phyloP scores from a whole-genome alignment of 2,797 vertebrate species.

The Pristis pectinata region DNA sequence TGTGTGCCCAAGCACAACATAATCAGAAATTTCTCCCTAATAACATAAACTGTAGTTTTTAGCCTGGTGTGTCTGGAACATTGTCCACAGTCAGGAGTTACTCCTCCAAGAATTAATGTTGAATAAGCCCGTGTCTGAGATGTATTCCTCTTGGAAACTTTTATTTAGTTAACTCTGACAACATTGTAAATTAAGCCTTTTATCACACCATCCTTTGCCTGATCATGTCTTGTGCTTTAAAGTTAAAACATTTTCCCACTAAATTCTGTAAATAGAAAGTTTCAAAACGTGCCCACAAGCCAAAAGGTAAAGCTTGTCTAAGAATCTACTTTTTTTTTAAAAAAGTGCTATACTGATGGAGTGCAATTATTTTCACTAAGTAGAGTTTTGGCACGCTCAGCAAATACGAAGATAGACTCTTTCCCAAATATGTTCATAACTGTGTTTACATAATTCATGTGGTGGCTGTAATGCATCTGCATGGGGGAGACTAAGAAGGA shows the following conservation, averaged over 20 bases:
- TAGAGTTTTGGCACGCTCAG: conserved; percentile 19
- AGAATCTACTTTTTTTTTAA: conserved; percentile 14
- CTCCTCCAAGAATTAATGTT: neutral
- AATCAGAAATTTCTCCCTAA: neutral
- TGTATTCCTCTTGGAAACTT: conserved; percentile 1
- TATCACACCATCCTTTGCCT: neutral
- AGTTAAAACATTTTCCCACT: neutral
- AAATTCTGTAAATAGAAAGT: conserved; percentile 30
- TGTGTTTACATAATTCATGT: conserved; percentile 26
- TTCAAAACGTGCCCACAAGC: neutral
- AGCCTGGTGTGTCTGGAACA: neutral
- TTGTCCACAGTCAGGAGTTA: neutral
- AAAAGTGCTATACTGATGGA: neutral
- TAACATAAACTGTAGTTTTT: neutral
- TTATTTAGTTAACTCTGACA: conserved; percentile 28
- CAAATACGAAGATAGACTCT: conserved; percentile 14
- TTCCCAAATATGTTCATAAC: conserved; percentile 32
- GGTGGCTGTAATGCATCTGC: neutral
- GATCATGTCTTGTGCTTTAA: neutral
- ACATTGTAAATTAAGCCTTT: conserved; percentile 19
- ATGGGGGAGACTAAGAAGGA: conserved; percentile 11
- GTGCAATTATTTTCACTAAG: conserved; percentile 15
- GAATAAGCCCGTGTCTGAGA: neutral
- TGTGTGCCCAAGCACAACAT: neutral
- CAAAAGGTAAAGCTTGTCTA: conserved; percentile 6